These are phyloP conservation scores for Pachypanchax playfairii DNA, from an alignment of 2,113 vertebrate species.

Conservation along the genomic window DNA sequence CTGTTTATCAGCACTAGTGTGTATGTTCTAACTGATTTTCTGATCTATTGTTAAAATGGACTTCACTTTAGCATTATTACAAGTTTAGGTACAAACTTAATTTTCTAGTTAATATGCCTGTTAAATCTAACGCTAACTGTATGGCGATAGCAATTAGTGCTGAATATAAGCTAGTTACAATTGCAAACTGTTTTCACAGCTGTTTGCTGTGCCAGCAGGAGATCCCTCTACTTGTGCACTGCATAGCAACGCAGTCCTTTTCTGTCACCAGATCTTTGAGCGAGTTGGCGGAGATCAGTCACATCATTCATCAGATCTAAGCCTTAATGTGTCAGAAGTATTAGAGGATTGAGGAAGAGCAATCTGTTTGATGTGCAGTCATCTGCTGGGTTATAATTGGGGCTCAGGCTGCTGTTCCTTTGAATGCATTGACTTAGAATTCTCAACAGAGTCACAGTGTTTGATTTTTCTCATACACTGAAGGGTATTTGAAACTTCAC, in stretches of 20 bases:
- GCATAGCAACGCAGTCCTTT: conserved; percentile 38
- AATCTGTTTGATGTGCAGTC: conserved; percentile 47
- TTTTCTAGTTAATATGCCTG: conserved; percentile 5
- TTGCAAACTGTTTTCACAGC: conserved; percentile 15
- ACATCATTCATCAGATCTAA: conserved; percentile 56
- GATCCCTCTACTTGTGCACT: conserved; percentile 17
- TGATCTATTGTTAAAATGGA: conserved; percentile 35
- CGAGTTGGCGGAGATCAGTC: conserved; percentile 53
- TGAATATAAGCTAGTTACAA: conserved; percentile 23
- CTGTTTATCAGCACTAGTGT: conserved; percentile 49
- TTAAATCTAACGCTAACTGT: conserved; percentile 10
- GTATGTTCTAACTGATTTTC: conserved; percentile 45
- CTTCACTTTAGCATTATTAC: conserved; percentile 29
- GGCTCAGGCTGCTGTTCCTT: conserved; percentile 37
- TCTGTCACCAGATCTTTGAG: conserved; percentile 58
- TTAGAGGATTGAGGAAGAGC: conserved; percentile 39
- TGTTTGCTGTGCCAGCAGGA: conserved; percentile 41
- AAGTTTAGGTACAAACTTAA: conserved; percentile 11
- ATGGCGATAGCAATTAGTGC: conserved; percentile 30
- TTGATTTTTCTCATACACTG: conserved; percentile 58
- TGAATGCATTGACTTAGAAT: conserved; percentile 44
- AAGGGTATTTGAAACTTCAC: conserved; percentile 47
- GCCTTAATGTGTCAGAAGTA: conserved; percentile 51
- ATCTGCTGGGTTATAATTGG: conserved; percentile 66
- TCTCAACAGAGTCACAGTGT: conserved; percentile 50